phyloP scores from a whole-genome alignment of 2,113 vertebrate species.

The Ammodytes dubius region DNA sequence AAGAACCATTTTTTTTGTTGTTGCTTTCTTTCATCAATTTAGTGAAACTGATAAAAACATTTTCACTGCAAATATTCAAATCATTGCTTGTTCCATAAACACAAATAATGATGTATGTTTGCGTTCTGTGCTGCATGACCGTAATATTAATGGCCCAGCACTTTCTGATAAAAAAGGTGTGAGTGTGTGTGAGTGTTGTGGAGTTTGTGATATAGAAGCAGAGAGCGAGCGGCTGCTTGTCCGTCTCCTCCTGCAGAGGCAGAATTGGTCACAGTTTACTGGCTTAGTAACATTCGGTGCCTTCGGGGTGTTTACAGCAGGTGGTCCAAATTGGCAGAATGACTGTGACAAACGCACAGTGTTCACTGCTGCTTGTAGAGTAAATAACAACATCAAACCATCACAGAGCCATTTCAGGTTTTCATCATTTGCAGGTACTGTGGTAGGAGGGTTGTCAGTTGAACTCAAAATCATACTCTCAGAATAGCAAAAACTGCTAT shows the following conservation, averaged over 20 bases:
- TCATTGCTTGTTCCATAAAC: conserved; percentile 41
- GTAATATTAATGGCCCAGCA: conserved; percentile 5
- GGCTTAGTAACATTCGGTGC: conserved; percentile 67
- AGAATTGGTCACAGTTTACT: conserved; percentile 80
- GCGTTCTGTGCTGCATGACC: conserved; percentile 35
- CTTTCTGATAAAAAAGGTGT: conserved; percentile 43
- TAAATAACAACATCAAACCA: conserved; percentile 75
- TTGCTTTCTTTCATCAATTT: conserved; percentile 26
- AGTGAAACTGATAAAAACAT: conserved; percentile 6
- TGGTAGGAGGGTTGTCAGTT: conserved; percentile 18
- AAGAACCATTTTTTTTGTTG: not conserved
- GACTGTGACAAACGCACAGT: conserved; percentile 72
- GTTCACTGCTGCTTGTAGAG: conserved; percentile 64
- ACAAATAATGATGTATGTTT: conserved; percentile 45
- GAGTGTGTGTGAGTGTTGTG: conserved; percentile 1
- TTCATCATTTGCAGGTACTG: conserved; percentile 22
- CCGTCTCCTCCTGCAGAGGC: conserved; percentile 76
- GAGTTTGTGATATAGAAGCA: conserved; percentile 51
- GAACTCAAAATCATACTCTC: conserved; percentile 35
- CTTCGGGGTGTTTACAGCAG: conserved; percentile 79
- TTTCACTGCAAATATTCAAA: conserved; percentile 38
- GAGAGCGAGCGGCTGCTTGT: conserved; percentile 58
- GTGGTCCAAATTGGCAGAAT: conserved; percentile 77
- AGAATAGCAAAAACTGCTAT: not conserved
- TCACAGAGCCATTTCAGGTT: conserved; percentile 38